A percentile compares a stretch with the other conserved stretches of the same genome.
These are phyloP conservation scores for Drosophila aff. DNA, from an alignment of 1,140 invertebrate genomes.

Conservation along the genomic window DNA sequence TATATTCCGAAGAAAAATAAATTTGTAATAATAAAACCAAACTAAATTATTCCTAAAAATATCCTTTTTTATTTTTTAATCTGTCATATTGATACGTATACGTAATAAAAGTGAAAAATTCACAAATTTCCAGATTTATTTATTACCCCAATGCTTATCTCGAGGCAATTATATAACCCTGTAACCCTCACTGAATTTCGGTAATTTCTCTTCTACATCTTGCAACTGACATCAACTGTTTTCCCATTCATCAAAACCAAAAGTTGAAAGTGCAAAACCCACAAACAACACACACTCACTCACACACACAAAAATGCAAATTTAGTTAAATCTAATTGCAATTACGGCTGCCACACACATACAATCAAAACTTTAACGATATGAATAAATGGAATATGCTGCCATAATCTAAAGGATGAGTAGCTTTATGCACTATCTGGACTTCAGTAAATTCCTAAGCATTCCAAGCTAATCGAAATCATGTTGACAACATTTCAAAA, in stretches of 20 bases:
- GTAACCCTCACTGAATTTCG: conserved; percentile 1
- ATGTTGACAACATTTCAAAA: conserved; percentile 15
- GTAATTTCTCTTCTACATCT: conserved; percentile 3
- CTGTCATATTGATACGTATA: not conserved
- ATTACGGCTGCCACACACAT: conserved; percentile 37
- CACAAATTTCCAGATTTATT: not conserved
- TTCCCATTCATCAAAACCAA: conserved; percentile 43
- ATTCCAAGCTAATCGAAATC: conserved; percentile 9
- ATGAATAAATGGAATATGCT: conserved; percentile 26
- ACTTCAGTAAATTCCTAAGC: not conserved
- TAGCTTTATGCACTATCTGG: conserved; percentile 3
- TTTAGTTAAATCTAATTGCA: conserved; percentile 59
- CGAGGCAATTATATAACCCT: conserved; percentile 13
- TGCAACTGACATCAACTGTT: conserved; percentile 27
- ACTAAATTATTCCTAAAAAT: not conserved
- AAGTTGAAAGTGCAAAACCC: conserved; percentile 32
- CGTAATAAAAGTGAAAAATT: not conserved
- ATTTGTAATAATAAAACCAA: not conserved
- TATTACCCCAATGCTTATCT: not conserved
- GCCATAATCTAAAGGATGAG: conserved; percentile 1
- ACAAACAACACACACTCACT: conserved; percentile 20
- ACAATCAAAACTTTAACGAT: conserved; percentile 49
- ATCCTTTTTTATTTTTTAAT: not conserved
- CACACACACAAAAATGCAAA: conserved; percentile 52
- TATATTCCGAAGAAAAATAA: not conserved